Evolutionary conservation across 2,797 vertebrate species (phyloP).

Genomic region (Sus cebifrons): DNA sequence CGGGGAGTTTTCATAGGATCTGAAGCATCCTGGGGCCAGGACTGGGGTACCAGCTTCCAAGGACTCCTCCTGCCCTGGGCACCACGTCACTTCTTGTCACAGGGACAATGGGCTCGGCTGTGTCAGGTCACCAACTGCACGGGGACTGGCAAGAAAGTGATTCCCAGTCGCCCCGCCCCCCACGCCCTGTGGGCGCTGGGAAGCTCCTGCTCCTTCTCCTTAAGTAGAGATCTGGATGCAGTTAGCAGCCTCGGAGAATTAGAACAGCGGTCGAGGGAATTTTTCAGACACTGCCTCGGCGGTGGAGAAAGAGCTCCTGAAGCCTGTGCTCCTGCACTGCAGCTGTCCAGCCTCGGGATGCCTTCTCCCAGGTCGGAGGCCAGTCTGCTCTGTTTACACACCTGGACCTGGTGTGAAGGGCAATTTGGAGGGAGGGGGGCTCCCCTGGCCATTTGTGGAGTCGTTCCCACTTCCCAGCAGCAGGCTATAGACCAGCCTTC

Average conservation of each 20-base stretch:
- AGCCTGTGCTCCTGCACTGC: background rate
- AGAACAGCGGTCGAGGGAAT: background rate
- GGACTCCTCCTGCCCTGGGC: background rate
- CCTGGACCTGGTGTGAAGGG: slow-evolving; percentile 27
- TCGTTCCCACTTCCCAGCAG: slow-evolving; percentile 21
- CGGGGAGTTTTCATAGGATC: background rate
- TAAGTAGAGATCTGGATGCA: background rate
- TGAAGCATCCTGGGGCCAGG: background rate
- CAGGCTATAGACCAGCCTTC: slow-evolving; percentile 50
- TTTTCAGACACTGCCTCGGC: background rate
- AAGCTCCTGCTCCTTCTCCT: background rate
- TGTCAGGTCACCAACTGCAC: no score
- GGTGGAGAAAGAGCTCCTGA: background rate
- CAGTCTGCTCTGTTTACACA: slow-evolving; percentile 58
- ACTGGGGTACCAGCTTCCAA: background rate
- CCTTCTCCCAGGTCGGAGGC: background rate
- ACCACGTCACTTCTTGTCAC: background rate
- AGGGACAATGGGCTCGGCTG: background rate
- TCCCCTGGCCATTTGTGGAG: slow-evolving; percentile 42
- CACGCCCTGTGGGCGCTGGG: background rate
- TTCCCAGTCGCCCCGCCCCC: background rate
- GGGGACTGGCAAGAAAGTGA: background rate
- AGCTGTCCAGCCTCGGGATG: background rate
- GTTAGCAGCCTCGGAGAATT: background rate
- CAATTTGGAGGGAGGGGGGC: background rate